Evolutionary conservation across 2,888 invertebrate species (phyloP), one percentile per base, ranked within the genome.

Genomic region (Cylloceria caligata): DNA sequence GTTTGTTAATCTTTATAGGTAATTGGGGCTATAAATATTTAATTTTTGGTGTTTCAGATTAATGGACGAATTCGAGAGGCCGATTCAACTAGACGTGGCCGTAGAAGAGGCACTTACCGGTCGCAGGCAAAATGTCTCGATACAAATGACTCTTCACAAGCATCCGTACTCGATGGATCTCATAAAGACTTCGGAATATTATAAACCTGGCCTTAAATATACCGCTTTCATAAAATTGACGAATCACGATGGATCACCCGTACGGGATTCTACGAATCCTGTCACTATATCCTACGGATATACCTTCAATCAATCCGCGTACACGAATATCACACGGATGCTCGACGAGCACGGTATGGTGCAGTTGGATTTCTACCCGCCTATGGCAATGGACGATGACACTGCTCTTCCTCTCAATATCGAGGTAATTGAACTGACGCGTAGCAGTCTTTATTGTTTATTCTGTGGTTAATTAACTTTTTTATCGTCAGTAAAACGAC

Each of bases 61-160:
- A 74, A 95, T 95, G 42, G 97, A 97, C 88, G 97, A 98, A 72
- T 97, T 96, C 87, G 96, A 96, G 88, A 94, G 98, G 86, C 96
- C 96, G 27, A 95, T 99, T 60, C 95, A 97, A 39, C 95, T 99
- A 64, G 96, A 98, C 90, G 98, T 98, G 0, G 96, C 97, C 5
- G 96, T 99, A 2, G 98, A 98, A 92, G 99, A 99, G 93, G 96
- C 96, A 74, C 94, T 98, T 85, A 99, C 99, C 1, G 95, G 96
- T 16, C 95, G 98, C 68, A 95, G 96, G 86, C 97, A 98, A 90
- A 97, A 97, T 90, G 95, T 96, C 16, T 95, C 96, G 0, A 94
- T 95, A 1, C 94, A 96, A 81, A 94, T 98, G 45, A 94, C 96
- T 73, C 93, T 99, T 6, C 98, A 97, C 92, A 95, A 96, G 74